These are phyloP conservation scores for Apeltes quadracus DNA, from an alignment of 2,113 vertebrate species.

Conservation along the genomic window DNA sequence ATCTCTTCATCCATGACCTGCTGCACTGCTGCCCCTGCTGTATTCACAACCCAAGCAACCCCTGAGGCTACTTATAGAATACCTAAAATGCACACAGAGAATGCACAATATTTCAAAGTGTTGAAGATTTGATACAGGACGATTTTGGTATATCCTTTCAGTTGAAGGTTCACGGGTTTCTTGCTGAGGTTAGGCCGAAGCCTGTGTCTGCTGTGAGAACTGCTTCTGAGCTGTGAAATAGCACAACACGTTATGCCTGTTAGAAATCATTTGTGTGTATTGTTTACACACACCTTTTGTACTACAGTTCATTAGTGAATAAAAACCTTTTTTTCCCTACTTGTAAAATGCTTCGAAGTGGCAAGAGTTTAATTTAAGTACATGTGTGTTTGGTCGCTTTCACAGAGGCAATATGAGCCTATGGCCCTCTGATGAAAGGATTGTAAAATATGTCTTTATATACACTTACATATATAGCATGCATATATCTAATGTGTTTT, in stretches of 20 bases:
- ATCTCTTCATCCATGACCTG: conserved; percentile 92
- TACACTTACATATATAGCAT: too few relatives aligned
- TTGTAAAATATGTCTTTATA: background rate
- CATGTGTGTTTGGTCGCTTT: background rate
- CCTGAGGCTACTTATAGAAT: conserved; percentile 28
- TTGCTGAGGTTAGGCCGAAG: background rate
- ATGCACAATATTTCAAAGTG: background rate
- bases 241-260: background rate
- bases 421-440: background rate
- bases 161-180: background rate
- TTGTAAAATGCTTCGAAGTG: background rate
- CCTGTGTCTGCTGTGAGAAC: background rate
- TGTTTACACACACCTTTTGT: conserved; percentile 19
- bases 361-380: background rate
- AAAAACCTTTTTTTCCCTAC: conserved; percentile 7
- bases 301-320: conserved; percentile 15
- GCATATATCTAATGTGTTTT: too few relatives aligned
- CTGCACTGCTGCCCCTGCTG: conserved; percentile 97
- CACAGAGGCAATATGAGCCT: background rate
- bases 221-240: background rate
- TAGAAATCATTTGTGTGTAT: background rate
- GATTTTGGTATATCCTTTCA: background rate
- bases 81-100: background rate
- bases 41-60: conserved; percentile 79
- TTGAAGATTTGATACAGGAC: background rate